A percentile compares a stretch with the other conserved stretches of the same genome.
Evolutionary conservation across 2,113 vertebrate species (phyloP).

Genomic region (Oncorhynchus mykiss): DNA sequence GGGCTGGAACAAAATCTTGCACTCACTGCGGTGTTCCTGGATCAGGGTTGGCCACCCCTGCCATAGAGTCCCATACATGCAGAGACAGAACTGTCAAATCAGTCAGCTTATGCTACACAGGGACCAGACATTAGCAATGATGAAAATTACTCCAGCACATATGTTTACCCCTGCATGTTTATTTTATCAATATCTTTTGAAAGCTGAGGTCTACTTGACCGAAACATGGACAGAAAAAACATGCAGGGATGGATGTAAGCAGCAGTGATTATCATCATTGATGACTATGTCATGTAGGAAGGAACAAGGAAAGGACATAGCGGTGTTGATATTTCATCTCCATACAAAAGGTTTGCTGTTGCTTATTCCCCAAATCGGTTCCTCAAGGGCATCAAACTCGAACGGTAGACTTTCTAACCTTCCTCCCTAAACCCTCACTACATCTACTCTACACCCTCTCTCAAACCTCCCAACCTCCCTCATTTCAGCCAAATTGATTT

Average conservation of each 20-base stretch:
- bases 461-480: no score
- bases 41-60: not conserved
- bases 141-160: no score
- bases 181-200: not conserved
- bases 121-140: no score
- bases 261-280: no score
- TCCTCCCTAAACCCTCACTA: not conserved
- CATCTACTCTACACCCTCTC: not conserved
- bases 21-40: not conserved
- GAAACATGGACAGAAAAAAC: no score
- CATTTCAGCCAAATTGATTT: conserved; percentile 26
- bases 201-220: no score
- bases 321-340: not conserved
- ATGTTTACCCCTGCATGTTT: not conserved
- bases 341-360: conserved; percentile 7
- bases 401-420: conserved; percentile 2
- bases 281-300: no score
- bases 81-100: not conserved
- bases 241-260: no score
- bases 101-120: no score
- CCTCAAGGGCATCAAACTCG: conserved; percentile 51
- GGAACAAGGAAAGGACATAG: not conserved
- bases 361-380: conserved; percentile 32
- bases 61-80: not conserved
- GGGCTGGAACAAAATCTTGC: not conserved